Evolutionary conservation across 1,140 invertebrate species (phyloP).

Genomic region (Lutraria rhynchaena): DNA sequence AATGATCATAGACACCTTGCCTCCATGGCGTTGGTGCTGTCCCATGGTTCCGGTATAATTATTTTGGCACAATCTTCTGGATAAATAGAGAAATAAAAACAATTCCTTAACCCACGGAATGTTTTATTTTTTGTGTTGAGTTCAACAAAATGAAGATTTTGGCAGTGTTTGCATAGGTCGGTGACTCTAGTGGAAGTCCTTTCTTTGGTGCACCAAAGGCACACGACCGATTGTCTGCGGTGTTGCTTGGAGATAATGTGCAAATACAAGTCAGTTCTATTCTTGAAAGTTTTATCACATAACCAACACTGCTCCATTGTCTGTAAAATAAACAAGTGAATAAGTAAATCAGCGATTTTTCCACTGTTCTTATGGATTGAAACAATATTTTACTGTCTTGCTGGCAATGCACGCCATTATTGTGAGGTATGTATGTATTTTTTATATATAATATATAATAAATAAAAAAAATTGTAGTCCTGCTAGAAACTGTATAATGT

Average conservation of each 20-base stretch:
- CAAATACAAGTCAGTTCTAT: background rate
- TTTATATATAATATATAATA: too few relatives aligned
- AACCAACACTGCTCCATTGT: conserved; percentile 9
- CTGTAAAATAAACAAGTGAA: background rate
- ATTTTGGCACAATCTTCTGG: conserved; percentile 16
- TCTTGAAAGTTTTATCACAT: background rate
- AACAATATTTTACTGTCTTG: background rate
- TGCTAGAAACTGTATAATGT: background rate
- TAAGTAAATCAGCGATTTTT: background rate
- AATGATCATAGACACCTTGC: background rate
- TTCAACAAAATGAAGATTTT: background rate
- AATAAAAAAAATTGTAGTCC: too few relatives aligned
- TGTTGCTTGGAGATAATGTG: background rate
- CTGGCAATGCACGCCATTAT: too few relatives aligned
- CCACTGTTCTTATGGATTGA: background rate
- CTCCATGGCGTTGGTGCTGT: background rate
- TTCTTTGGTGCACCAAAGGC: background rate
- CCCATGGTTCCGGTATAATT: background rate
- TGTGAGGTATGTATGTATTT: background rate
- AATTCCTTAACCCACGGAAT: background rate
- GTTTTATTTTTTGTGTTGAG: background rate
- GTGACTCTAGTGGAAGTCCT: background rate
- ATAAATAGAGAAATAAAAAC: conserved; percentile 6
- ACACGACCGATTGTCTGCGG: background rate
- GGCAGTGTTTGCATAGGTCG: background rate